A percentile compares a stretch with the other conserved stretches of the same genome.
phyloP scores from a whole-genome alignment of 2,888 invertebrate species.

The Rosalia funebris region DNA sequence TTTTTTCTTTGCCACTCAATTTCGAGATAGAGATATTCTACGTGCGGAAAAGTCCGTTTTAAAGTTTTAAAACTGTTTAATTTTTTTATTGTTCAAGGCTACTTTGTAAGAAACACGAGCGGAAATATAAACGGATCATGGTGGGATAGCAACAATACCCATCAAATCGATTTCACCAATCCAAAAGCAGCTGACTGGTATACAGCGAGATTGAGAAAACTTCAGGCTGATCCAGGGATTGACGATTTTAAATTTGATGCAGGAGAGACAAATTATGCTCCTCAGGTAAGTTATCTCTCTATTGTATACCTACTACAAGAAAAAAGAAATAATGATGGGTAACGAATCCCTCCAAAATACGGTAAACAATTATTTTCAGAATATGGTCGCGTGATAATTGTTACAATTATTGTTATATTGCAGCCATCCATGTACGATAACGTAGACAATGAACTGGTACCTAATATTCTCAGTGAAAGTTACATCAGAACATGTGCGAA shows the following conservation, averaged over 20 bases:
- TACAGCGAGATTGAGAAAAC: slow-evolving; percentile 63
- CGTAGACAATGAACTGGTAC: slow-evolving; percentile 68
- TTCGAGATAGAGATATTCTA: too few species aligned
- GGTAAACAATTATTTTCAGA: too few species aligned
- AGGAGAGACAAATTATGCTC: slow-evolving; percentile 78
- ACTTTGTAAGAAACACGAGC: slow-evolving; percentile 65
- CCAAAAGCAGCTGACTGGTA: slow-evolving; percentile 72
- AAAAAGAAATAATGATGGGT: too few species aligned
- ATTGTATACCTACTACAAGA: too few species aligned
- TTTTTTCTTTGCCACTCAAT: too few species aligned
- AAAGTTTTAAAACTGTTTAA: not conserved
- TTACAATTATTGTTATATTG: slow-evolving; percentile 20
- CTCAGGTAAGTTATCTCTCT: slow-evolving; percentile 67
- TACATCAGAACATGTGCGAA: slow-evolving; percentile 69
- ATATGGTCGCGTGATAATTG: too few species aligned
- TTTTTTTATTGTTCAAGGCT: slow-evolving; percentile 56
- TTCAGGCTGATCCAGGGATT: slow-evolving; percentile 73
- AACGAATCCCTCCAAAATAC: too few species aligned
- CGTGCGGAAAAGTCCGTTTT: too few species aligned
- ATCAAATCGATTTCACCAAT: slow-evolving; percentile 80
- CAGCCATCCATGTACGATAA: slow-evolving; percentile 52
- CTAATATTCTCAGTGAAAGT: slow-evolving; percentile 68
- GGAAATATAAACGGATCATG: slow-evolving; percentile 64
- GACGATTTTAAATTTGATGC: slow-evolving; percentile 86
- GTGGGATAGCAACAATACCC: slow-evolving; percentile 69